A percentile compares a stretch with the other conserved stretches of the same genome.
phyloP scores from a whole-genome alignment of 2,113 vertebrate species.

The Notothenia rossii region DNA sequence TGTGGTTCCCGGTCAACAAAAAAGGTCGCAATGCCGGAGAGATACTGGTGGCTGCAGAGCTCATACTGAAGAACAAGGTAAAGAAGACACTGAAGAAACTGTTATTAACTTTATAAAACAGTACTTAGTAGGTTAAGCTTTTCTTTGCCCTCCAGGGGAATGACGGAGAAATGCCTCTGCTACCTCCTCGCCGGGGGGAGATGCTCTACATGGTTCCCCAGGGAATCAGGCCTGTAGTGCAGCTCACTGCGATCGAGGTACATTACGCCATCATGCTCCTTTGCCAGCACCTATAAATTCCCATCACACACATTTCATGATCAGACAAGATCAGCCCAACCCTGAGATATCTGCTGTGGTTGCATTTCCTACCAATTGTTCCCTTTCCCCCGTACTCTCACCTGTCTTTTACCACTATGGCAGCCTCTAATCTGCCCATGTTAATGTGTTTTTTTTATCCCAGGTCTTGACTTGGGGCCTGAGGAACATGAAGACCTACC shows the following conservation, averaged over 20 bases:
- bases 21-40: slow-evolving; percentile 88
- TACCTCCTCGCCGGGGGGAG: slow-evolving; percentile 90
- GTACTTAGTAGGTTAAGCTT: not conserved
- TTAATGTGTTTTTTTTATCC: slow-evolving; percentile 3
- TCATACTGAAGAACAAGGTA: slow-evolving; percentile 92
- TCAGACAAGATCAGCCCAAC: slow-evolving; percentile 43
- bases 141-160: slow-evolving; percentile 68
- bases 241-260: slow-evolving; percentile 95
- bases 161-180: slow-evolving; percentile 91
- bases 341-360: slow-evolving; percentile 4
- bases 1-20: slow-evolving; percentile 91
- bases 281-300: slow-evolving; percentile 68
- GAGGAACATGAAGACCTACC: slow-evolving; percentile 98
- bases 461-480: slow-evolving; percentile 97
- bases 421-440: not conserved
- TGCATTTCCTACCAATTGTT: not conserved
- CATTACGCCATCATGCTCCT: not conserved
- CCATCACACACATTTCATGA: slow-evolving; percentile 13
- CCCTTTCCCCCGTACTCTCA: not conserved
- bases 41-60: slow-evolving; percentile 92
- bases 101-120: not conserved
- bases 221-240: slow-evolving; percentile 96
- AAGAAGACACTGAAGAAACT: not conserved
- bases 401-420: not conserved
- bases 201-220: slow-evolving; percentile 98